These are phyloP conservation scores for Peromyscus leucopus DNA, from an alignment of 2,113 vertebrate genomes.

Conservation along the genomic window DNA sequence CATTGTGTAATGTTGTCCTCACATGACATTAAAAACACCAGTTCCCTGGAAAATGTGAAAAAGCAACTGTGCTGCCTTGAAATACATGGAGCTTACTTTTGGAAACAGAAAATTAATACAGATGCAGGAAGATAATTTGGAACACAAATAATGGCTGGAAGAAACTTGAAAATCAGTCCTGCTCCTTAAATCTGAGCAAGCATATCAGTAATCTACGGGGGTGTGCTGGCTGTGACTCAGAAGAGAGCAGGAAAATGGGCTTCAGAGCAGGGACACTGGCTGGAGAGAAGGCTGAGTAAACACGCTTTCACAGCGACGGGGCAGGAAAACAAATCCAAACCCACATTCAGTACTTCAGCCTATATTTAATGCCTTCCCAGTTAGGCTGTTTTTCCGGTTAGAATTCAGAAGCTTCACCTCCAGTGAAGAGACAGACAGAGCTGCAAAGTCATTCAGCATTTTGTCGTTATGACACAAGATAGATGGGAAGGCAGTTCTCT, in stretches of 20 bases:
- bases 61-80: constrained; percentile 81
- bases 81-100: constrained; percentile 82
- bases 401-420: not conserved
- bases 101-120: constrained; percentile 83
- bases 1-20: constrained; percentile 86
- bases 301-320: not conserved
- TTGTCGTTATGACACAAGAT: constrained; percentile 1
- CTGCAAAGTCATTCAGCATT: constrained; percentile 10
- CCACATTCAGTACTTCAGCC: not conserved
- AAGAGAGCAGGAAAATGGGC: constrained; percentile 47
- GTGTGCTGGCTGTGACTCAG: constrained; percentile 71
- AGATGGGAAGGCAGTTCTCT: constrained; percentile 41
- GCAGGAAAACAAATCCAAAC: constrained; percentile 35
- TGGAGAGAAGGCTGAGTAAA: constrained; percentile 50
- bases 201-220: constrained; percentile 18
- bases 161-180: constrained; percentile 78
- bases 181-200: constrained; percentile 71
- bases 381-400: constrained; percentile 39
- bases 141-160: constrained; percentile 78
- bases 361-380: constrained; percentile 2
- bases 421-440: not conserved
- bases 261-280: constrained; percentile 33
- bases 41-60: constrained; percentile 84
- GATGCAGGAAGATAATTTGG: constrained; percentile 80
- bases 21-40: constrained; percentile 85